A percentile compares a stretch with the other conserved stretches of the same genome.
Conservation (phyloP, 2,888 invertebrate genomes). For the Cerastis rubricosa region DNA sequence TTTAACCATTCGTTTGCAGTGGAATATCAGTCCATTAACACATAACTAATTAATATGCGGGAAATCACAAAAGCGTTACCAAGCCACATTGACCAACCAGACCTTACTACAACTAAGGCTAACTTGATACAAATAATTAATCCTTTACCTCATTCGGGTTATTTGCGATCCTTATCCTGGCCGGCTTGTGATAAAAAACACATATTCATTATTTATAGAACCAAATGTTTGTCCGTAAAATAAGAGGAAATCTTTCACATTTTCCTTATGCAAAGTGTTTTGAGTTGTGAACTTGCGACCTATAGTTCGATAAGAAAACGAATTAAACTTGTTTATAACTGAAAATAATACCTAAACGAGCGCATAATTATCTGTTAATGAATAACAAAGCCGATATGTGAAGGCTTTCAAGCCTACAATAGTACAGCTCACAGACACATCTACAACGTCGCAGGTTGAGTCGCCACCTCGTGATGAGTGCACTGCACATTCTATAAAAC, state of each 20-base stretch:
- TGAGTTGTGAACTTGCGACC: conserved; percentile 43
- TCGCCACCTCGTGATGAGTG: neutral
- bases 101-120: neutral
- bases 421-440: neutral
- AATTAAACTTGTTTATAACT: conserved; percentile 27
- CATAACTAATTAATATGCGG: neutral
- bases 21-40: neutral
- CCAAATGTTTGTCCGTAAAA: conserved; percentile 1
- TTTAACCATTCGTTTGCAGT: neutral
- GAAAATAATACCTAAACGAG: conserved; percentile 10
- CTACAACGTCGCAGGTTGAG: neutral
- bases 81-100: neutral
- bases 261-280: conserved; percentile 48
- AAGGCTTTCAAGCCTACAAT: neutral
- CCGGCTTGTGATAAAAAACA: conserved; percentile 54
- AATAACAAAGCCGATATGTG: neutral
- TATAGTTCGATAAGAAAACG: conserved; percentile 46
- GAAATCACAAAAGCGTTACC: neutral
- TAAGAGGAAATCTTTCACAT: conserved; percentile 39
- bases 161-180: conserved; percentile 44
- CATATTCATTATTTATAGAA: conserved; percentile 16
- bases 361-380: conserved; percentile 10
- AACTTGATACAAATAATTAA: neutral
- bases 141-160: conserved; percentile 39
- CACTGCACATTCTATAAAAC: neutral